These are phyloP conservation scores for Esox niger DNA, from an alignment of 2,113 vertebrate genomes.

Conservation along the genomic window DNA sequence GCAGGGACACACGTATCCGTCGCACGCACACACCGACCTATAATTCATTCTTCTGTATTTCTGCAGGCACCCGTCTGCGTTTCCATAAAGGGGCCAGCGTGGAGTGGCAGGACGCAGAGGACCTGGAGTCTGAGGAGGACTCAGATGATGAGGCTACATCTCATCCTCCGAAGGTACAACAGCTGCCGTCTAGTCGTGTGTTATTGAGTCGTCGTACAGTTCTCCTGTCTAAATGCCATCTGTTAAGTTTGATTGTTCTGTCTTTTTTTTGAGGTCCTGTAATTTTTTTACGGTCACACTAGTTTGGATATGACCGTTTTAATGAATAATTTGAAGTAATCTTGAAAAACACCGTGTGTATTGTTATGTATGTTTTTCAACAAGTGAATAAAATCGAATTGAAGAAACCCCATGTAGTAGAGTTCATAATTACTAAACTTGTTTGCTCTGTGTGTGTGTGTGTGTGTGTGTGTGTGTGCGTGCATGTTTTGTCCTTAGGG, in stretches of 20 bases:
- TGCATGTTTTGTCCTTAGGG: slow-evolving; percentile 61
- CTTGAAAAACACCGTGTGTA: too few relatives aligned
- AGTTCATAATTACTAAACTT: too few relatives aligned
- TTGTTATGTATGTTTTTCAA: too few relatives aligned
- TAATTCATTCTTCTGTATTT: background rate
- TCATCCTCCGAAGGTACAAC: background rate
- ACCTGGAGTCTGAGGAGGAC: slow-evolving; percentile 75
- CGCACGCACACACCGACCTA: background rate
- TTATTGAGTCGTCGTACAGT: too few relatives aligned
- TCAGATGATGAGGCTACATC: slow-evolving; percentile 70
- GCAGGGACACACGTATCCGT: too few relatives aligned
- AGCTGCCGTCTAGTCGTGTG: background rate
- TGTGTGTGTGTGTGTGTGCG: slow-evolving; percentile 13
- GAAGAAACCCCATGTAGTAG: too few relatives aligned
- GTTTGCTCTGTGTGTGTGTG: background rate
- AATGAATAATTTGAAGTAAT: too few relatives aligned
- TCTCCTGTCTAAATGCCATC: too few relatives aligned
- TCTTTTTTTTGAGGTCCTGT: background rate
- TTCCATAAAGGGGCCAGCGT: slow-evolving; percentile 84
- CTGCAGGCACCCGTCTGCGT: slow-evolving; percentile 83
- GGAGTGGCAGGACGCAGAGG: slow-evolving; percentile 90
- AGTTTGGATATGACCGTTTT: too few relatives aligned
- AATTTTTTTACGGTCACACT: too few relatives aligned
- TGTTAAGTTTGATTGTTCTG: too few relatives aligned
- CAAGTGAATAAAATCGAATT: too few relatives aligned